Conservation (phyloP, 2,888 invertebrate genomes). For the Pogonocherus hispidulus region DNA sequence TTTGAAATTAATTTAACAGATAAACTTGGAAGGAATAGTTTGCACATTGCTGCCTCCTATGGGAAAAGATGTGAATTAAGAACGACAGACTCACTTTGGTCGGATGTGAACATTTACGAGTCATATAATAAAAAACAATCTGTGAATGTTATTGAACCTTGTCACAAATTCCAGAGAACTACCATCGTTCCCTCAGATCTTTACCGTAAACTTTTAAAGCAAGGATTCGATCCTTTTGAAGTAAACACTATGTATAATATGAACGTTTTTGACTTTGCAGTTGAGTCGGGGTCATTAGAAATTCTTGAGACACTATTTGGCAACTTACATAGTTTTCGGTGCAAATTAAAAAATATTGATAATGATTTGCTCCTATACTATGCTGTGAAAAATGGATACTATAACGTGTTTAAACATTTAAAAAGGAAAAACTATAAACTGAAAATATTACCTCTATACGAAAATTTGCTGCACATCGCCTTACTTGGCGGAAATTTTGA, state of each 20-base stretch:
- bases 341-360: background rate
- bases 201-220: background rate
- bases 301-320: background rate
- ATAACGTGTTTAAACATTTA: background rate
- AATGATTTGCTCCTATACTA: background rate
- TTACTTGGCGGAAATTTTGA: background rate
- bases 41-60: background rate
- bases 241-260: background rate
- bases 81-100: background rate
- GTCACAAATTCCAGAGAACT: background rate
- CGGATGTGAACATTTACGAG: background rate
- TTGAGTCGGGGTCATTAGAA: background rate
- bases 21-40: background rate
- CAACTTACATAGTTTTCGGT: background rate
- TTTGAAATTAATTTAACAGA: background rate
- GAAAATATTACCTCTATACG: background rate
- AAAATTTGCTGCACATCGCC: background rate
- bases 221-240: background rate
- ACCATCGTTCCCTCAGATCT: background rate
- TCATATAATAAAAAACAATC: background rate
- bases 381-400: background rate
- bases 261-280: background rate
- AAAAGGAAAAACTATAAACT: background rate
- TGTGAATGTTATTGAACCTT: background rate
- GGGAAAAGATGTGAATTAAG: background rate